phyloP scores from a whole-genome alignment of 2,113 vertebrate genomes.

The Dicentrarchus labrax region DNA sequence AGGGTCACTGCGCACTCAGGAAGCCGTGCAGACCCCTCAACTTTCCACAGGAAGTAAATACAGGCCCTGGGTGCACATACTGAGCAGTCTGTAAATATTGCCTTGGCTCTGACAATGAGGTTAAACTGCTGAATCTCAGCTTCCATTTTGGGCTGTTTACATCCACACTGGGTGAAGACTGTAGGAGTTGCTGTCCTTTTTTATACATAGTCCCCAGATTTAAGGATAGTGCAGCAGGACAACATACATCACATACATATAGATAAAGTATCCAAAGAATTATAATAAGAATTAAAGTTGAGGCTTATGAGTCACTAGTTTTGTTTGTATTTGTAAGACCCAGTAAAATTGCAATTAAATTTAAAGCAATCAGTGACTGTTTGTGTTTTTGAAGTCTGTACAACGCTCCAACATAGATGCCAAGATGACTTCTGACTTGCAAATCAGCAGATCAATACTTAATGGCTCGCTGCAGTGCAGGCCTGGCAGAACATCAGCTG shows the following conservation, averaged over 20 bases:
- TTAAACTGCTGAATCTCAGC: slow-evolving; percentile 7
- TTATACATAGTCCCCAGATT: neutral
- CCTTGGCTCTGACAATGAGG: slow-evolving; percentile 1
- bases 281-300: no score
- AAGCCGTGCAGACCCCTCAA: slow-evolving; percentile 48
- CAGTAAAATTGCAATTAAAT: no score
- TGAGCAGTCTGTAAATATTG: slow-evolving; percentile 16
- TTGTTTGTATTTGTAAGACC: neutral
- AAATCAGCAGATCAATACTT: slow-evolving; percentile 13
- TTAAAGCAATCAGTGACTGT: neutral
- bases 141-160: neutral
- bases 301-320: no score
- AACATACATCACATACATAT: neutral
- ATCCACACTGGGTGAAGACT: neutral
- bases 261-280: no score
- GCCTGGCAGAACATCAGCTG: neutral
- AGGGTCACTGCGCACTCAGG: slow-evolving; percentile 62
- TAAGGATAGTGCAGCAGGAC: neutral
- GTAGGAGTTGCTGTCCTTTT: neutral
- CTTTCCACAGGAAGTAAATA: slow-evolving; percentile 70
- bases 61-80: slow-evolving; percentile 16
- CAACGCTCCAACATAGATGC: neutral
- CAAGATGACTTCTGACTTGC: neutral
- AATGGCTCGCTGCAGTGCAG: neutral
- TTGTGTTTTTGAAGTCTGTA: neutral